phyloP scores from a whole-genome alignment of 2,888 invertebrate species.

The Eupithecia pulchellata region DNA sequence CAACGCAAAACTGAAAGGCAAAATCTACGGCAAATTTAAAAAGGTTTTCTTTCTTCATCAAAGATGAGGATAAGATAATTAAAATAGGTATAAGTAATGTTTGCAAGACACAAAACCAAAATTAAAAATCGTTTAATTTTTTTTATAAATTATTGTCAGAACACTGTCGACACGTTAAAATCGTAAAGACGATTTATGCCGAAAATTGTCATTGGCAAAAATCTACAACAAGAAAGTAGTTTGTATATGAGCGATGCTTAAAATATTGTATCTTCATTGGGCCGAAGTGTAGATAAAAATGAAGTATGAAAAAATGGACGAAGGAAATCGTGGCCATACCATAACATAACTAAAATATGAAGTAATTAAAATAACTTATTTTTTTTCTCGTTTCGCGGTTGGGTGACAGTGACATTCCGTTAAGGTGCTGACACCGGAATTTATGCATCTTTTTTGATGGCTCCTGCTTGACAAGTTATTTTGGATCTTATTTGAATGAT shows the following conservation, averaged over 20 bases:
- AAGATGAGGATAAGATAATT: no score
- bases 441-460: constrained; percentile 51
- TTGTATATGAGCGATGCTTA: background rate
- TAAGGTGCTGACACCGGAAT: constrained; percentile 57
- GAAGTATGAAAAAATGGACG: background rate
- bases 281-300: background rate
- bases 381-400: constrained; percentile 76
- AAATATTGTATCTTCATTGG: background rate
- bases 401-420: constrained; percentile 63
- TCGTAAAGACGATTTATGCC: no score
- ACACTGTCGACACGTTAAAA: no score
- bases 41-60: background rate
- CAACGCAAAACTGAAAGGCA: background rate
- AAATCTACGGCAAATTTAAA: background rate
- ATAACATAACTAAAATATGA: constrained; percentile 37
- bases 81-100: no score
- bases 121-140: no score
- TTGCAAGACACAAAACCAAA: no score
- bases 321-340: constrained; percentile 2
- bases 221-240: background rate
- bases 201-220: no score
- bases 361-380: constrained; percentile 81
- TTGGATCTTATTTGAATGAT: background rate
- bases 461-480: constrained; percentile 53
- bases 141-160: background rate